Base-by-base conservation (phyloP, 2,888 invertebrate species). In the Strigamia maritima region DNA sequence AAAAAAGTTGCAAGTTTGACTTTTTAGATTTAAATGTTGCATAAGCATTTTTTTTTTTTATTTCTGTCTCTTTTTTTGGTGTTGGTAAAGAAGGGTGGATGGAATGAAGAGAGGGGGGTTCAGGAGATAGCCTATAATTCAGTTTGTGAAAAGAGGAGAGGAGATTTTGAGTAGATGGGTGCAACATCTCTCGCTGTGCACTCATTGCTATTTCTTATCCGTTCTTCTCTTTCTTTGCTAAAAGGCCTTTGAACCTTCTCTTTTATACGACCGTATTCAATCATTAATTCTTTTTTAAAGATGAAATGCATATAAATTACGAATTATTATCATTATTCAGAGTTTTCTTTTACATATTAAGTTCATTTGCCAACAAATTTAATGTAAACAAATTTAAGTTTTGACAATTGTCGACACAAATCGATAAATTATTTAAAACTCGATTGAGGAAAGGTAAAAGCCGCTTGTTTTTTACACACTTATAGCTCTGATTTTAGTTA, bases 111-210 rank as follows among this genome's bases (percentile, higher is more conserved):
- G n/a, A 19, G 54, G 44, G 14, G 16, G 54, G 4, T 54, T 16
- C 19, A 54, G 54, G 54, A 54, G 54, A 54, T 54, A 54, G 54
- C 54, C 54, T 54, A 54, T 54, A 54, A 54, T 54, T 54, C 54
- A 54, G 54, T 54, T 54, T 54, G 54, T 54, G 54, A 54, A 54
- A 54, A 54, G 54, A 54, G 54, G 54, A 54, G 54, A 19, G 19
- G 54, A 54, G 54, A 54, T 54, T 54, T 54, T 54, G 54, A 54
- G 54, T 54, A 54, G 54, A 54, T 54, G 54, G 54, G 54, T 54
- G 54, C 54, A 54, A 54, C 54, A 54, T 54, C 54, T 54, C 54
- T 54, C 54, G 54, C 54, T 54, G 35, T 35, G 19, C 54, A 54
- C 54, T 54, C 54, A 54, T 54, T 54, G 54, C 54, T 19, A 54